Evolutionary conservation across 53 echinoderm and acorn worm species (phyloP), one percentile per base, ranked within the genome.

Genomic region (Astropecten irregularis): DNA sequence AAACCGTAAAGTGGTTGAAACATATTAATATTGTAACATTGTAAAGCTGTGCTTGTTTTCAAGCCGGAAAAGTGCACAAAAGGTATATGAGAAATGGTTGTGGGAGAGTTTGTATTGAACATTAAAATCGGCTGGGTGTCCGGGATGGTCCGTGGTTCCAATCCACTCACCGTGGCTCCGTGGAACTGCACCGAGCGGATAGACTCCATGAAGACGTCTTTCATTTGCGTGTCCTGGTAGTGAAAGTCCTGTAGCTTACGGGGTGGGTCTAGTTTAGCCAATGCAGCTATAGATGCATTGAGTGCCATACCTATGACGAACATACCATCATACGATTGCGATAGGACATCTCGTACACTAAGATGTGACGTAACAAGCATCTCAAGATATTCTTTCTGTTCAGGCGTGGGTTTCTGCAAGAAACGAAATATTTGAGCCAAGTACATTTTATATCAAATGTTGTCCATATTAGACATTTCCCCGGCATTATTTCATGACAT

Each of bases 101-200:
- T n/a, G n/a, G n/a, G n/a, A n/a, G n/a, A n/a, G n/a, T n/a, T n/a
- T n/a, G n/a, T n/a, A n/a, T n/a, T n/a, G n/a, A n/a, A n/a, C n/a
- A n/a, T n/a, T n/a, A n/a, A n/a, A n/a, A n/a, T n/a, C n/a, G n/a
- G n/a, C n/a, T n/a, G n/a, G n/a, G n/a, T n/a, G n/a, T n/a, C n/a
- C n/a, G n/a, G n/a, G n/a, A n/a, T n/a, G n/a, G n/a, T n/a, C n/a
- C n/a, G n/a, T n/a, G n/a, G n/a, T n/a, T n/a, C n/a, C n/a, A n/a
- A n/a, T n/a, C n/a, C n/a, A 83, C 92, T 60, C 32, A 90, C 90
- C 73, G 90, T 90, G 9, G 82, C 34, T 0, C 90, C 90, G 56
- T 71, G 50, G 90, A 90, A 90, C 7, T 57, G 54, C 53, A 90
- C 68, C 15, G 68, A 25, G 5, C 22, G 11, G 3, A 72, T 82